phyloP scores from a whole-genome alignment of 2,888 invertebrate species.

The Nephrotoma flavescens region DNA sequence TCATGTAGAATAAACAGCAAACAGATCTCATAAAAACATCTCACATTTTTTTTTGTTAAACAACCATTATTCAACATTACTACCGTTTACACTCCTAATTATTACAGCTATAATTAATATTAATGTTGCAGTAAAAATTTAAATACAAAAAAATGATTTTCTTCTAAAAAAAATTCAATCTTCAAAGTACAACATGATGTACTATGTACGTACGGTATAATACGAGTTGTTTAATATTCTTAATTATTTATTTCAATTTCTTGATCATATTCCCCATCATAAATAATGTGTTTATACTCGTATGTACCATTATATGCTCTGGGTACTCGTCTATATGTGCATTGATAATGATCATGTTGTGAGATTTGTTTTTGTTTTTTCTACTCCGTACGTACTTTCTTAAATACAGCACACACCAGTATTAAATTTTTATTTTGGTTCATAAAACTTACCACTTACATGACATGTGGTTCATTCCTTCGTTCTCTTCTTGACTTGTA shows the following conservation, averaged over 20 bases:
- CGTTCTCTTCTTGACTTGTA: not conserved
- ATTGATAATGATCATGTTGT: not conserved
- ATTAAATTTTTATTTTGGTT: constrained; percentile 1
- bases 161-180: not conserved
- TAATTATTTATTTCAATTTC: not conserved
- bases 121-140: not conserved
- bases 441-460: constrained; percentile 3
- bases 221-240: not conserved
- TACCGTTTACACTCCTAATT: not conserved
- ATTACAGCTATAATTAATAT: not conserved
- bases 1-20: not conserved
- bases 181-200: not conserved
- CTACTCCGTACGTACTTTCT: not conserved
- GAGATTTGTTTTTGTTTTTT: not conserved
- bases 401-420: not conserved
- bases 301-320: not conserved
- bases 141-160: not conserved
- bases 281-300: not conserved
- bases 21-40: not conserved
- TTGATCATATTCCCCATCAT: not conserved
- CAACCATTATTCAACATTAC: not conserved
- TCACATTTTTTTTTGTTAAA: not conserved
- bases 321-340: not conserved
- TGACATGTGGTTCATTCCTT: constrained; percentile 1
- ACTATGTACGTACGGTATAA: not conserved